Evolutionary conservation across 1,140 invertebrate species (phyloP).

Genomic region (Drosophila asahinai): DNA sequence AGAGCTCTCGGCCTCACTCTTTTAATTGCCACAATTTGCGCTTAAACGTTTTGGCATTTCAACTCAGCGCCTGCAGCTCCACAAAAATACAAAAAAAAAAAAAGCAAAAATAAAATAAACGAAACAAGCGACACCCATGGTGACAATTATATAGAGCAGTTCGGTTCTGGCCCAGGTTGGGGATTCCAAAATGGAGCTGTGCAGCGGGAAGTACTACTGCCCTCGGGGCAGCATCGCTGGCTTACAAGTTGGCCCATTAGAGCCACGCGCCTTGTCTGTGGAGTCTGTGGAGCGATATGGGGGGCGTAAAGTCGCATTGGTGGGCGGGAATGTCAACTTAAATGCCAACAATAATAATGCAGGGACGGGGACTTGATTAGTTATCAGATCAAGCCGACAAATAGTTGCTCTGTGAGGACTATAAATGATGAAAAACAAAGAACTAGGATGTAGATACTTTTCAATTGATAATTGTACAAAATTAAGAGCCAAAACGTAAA

Average conservation of each 20-base stretch:
- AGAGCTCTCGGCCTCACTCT: conserved; percentile 40
- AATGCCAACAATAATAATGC: conserved; percentile 34
- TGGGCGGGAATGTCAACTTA: conserved; percentile 43
- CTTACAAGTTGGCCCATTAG: conserved; percentile 62
- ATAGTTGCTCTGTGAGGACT: conserved; percentile 2
- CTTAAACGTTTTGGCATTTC: conserved; percentile 78
- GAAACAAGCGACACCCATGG: conserved; percentile 71
- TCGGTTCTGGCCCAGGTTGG: conserved; percentile 19
- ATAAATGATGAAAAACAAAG: not conserved
- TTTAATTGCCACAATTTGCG: conserved; percentile 78
- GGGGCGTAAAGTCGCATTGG: not conserved
- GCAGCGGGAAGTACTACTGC: conserved; percentile 37
- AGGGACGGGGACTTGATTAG: conserved; percentile 1
- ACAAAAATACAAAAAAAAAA: not conserved
- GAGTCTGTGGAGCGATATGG: conserved; percentile 1
- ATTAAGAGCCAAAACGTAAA: no score
- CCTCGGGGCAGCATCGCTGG: conserved; percentile 51
- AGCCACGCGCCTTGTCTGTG: conserved; percentile 29
- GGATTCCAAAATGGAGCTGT: conserved; percentile 9
- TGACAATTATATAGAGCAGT: conserved; percentile 76
- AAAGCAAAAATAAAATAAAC: conserved; percentile 11
- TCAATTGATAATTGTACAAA: not conserved
- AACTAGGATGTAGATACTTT: not conserved
- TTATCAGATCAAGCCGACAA: not conserved
- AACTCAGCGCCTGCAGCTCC: conserved; percentile 54